Conservation (phyloP, 2,113 vertebrate species). For the Caranx melampygus region DNA sequence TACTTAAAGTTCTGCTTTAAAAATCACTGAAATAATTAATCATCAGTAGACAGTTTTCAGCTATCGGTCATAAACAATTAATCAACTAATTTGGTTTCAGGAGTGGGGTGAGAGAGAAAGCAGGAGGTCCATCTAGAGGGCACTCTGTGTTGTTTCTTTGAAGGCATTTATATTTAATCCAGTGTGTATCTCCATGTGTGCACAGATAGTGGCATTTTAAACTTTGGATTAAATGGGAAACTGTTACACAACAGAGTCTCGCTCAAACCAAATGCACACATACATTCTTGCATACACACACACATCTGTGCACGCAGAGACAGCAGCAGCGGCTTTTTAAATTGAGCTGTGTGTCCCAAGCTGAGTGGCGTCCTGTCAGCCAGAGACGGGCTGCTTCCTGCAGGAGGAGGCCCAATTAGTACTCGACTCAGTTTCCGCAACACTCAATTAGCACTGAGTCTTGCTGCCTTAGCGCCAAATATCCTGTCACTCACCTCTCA, state of each 20-base stretch:
- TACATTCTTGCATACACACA: neutral
- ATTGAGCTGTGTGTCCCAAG: slow-evolving; percentile 62
- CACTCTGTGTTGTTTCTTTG: slow-evolving; percentile 6
- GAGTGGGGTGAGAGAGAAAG: neutral
- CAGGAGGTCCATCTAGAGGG: neutral
- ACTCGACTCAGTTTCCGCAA: slow-evolving; percentile 61
- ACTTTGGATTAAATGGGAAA: slow-evolving; percentile 52
- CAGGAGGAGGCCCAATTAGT: slow-evolving; percentile 73
- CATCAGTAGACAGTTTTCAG: neutral
- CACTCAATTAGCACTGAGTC: slow-evolving; percentile 73
- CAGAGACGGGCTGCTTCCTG: slow-evolving; percentile 61
- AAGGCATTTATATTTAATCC: slow-evolving; percentile 33
- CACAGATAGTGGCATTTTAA: slow-evolving; percentile 1
- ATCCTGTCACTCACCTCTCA: slow-evolving; percentile 85
- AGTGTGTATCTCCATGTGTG: slow-evolving; percentile 2
- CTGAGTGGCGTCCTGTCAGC: slow-evolving; percentile 67
- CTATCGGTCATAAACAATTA: neutral
- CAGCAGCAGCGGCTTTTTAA: slow-evolving; percentile 56
- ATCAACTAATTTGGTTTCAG: neutral
- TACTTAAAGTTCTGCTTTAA: neutral
- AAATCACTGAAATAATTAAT: neutral
- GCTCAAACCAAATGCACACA: neutral
- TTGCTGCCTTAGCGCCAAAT: slow-evolving; percentile 73
- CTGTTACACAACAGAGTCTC: neutral
- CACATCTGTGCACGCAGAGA: neutral